Base-by-base conservation (phyloP, 1,140 invertebrate species). In the Aphis gossypii region DNA sequence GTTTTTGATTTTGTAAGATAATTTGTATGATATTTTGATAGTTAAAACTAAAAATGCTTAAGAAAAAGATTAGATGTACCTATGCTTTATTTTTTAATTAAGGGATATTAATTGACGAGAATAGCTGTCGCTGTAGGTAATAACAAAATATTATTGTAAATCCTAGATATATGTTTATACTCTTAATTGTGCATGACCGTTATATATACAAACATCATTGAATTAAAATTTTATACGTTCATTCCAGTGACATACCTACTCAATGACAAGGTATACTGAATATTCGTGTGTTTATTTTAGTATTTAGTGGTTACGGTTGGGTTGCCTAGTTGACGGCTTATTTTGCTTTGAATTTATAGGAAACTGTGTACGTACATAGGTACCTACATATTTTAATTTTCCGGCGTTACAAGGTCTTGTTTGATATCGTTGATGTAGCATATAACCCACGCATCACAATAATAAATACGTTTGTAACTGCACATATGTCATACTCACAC, bases 321-420 rank as follows among this genome's bases (percentile, higher is more conserved):
- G 48, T 51, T 51, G 1, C 30, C 30, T 76, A 76, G 5, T 14
- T 76, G 30, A 76, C 30, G 30, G 60, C n/a, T n/a, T 76, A n/a
- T 76, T 76, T n/a, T n/a, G 14, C n/a, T 76, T 76, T 76, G 60
- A 18, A n/a, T 76, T 76, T 76, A 82, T 41, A 86, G 38, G 23
- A 30, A 46, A 86, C 25, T n/a, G 11, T 14, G 9, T 25, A 35
- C 9, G 4, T 2, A 38, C 7, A 23, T 44, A 18, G 25, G 23
- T 30, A n/a, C 46, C 46, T 46, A 46, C 18, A 82, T 82, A 6
- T 38, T 82, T 38, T 51, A 82, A 76, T 92, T 92, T 92, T 46
- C 68, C 60, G 38, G 90, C 60, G 14, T 76, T 35, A 82, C 90
- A 92, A 92, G 90, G 90, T 92, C 90, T 48, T 21, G 48, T 54